Evolutionary conservation across 2,888 invertebrate species (phyloP), one percentile per base, ranked within the genome.

Genomic region (Perizoma flavofasciatum): DNA sequence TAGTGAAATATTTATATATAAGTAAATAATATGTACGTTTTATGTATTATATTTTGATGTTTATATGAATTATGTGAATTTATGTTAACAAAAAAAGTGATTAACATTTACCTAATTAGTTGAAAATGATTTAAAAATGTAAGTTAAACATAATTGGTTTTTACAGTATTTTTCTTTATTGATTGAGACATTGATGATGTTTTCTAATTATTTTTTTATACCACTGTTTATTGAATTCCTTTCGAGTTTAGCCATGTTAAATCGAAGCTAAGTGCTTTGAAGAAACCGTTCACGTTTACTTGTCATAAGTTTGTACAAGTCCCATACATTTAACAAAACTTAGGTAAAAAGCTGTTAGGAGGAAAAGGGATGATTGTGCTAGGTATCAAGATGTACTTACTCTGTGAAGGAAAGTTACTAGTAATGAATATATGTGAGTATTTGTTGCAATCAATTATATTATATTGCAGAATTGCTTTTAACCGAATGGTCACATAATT

Each of bases 341-440:
- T 55, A 71, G 71, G 75, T 77, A 74, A 81, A 74, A 82, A 87
- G 88, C 88, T 80, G 85, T 87, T 88, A 86, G 83, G 85, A 82
- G 75, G 87, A 81, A 73, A 22, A 57, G 78, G 68, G 74, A 69
- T 87, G 89, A 88, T 83, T 88, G 91, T 90, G 91, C 91, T 86
- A 88, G 82, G 78, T 79, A 77, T 67, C 78, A 70, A 74, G 68
- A 62, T 22, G 22, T 22, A 22, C 69, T 68, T 68, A 70, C 65
- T 78, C 82, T 79, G 89, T 88, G 88, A 89, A 89, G 87, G 85
- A 85, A 82, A 79, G 79, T 82, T 72, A 78, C 74, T 69, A 66
- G 58, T 54, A 51, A 55, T 66, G 58, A 58, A 49, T 53, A 61
- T 61, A 33, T 37, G 59, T 59, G 57, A 63, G 49, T 56, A 35